Evolutionary conservation across 2,888 invertebrate species (phyloP).

Genomic region (Troides oblongomaculatus): DNA sequence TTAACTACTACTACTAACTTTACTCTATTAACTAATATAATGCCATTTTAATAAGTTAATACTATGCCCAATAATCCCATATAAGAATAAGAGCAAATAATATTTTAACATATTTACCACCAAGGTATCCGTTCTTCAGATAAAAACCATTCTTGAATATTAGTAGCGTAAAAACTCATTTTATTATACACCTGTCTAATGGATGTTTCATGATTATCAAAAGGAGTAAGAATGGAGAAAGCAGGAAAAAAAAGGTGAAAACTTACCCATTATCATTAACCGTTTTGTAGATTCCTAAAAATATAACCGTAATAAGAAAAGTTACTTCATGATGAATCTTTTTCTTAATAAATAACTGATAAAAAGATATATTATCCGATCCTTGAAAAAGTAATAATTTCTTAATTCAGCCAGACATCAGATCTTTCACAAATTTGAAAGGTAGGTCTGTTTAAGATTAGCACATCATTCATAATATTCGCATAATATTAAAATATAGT

Average conservation of each 20-base stretch:
- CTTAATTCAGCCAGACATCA: too few species aligned
- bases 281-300: slow-evolving; percentile 63
- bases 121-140: slow-evolving; percentile 52
- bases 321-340: not conserved
- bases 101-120: slow-evolving; percentile 58
- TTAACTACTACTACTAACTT: too few species aligned
- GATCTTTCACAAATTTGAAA: too few species aligned
- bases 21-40: too few species aligned
- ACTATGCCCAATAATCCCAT: too few species aligned
- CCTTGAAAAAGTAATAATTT: too few species aligned
- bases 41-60: too few species aligned
- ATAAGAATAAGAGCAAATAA: not conserved
- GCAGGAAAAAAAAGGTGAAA: slow-evolving; percentile 30
- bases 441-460: too few species aligned
- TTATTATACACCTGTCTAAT: slow-evolving; percentile 58
- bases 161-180: slow-evolving; percentile 60
- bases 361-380: too few species aligned
- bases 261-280: slow-evolving; percentile 61
- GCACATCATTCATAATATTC: too few species aligned
- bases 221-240: slow-evolving; percentile 30
- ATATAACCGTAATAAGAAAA: slow-evolving; percentile 1
- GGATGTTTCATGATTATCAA: slow-evolving; percentile 26
- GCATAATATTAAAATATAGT: too few species aligned
- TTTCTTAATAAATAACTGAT: too few species aligned
- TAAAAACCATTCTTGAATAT: slow-evolving; percentile 60